Conservation (phyloP, 1,140 invertebrate species). For the Dendroctonus valens region DNA sequence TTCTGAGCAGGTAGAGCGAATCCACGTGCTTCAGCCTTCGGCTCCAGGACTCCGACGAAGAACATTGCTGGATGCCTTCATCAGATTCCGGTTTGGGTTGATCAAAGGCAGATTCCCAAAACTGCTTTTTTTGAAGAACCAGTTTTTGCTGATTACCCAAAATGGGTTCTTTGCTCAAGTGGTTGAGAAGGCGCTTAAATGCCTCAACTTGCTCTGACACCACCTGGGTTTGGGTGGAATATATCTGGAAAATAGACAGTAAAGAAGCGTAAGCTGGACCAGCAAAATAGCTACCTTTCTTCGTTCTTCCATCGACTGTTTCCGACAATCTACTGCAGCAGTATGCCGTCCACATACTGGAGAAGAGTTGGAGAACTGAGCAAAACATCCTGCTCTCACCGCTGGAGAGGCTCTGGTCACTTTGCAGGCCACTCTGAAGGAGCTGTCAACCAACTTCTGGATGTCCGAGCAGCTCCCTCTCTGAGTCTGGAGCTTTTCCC, state of each 20-base stretch:
- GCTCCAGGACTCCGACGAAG: not conserved
- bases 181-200: not conserved
- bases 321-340: constrained; percentile 35
- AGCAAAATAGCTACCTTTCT: constrained; percentile 10
- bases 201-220: not conserved
- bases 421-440: constrained; percentile 16
- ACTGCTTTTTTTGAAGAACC: constrained; percentile 2
- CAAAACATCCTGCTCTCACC: not conserved
- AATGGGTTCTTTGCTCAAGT: not conserved
- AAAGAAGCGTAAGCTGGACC: not conserved
- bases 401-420: constrained; percentile 19
- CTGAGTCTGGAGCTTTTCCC: constrained; percentile 3
- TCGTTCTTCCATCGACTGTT: constrained; percentile 4
- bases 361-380: constrained; percentile 32
- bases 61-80: not conserved
- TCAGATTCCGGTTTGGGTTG: not conserved
- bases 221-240: not conserved
- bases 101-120: constrained; percentile 13
- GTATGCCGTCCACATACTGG: constrained; percentile 43
- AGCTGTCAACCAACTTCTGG: constrained; percentile 21
- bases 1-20: constrained; percentile 9
- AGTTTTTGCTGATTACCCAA: not conserved
- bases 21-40: constrained; percentile 8
- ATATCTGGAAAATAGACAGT: not conserved
- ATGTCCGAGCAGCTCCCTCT: constrained; percentile 13